Conservation (phyloP, 2,113 vertebrate species). For the Pomatorhinus ruficollis region DNA sequence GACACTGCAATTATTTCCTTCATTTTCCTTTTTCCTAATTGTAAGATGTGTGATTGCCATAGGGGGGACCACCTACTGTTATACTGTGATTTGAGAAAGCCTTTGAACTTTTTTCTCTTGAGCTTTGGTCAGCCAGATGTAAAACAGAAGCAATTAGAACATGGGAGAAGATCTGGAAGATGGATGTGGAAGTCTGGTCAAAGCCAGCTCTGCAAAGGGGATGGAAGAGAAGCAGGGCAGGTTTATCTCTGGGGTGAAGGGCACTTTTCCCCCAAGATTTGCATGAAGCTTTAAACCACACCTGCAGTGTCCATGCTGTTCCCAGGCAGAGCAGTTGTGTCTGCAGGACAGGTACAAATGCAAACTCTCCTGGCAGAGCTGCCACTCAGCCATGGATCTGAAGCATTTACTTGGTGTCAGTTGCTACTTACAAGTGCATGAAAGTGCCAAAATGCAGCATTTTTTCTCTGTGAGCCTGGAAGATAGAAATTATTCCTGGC, state of each 20-base stretch:
- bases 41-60: not conserved
- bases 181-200: not conserved
- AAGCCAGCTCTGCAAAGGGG: not conserved
- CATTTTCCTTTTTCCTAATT: not conserved
- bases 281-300: not conserved
- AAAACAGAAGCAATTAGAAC: not conserved
- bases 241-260: not conserved
- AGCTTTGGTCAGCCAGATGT: constrained; percentile 15
- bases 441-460: not conserved
- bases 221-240: not conserved
- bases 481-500: not conserved
- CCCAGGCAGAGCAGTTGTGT: not conserved
- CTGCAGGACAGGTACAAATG: not conserved
- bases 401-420: not conserved
- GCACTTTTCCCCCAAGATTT: not conserved
- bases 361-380: not conserved
- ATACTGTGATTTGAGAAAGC: not conserved
- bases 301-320: not conserved
- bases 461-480: not conserved
- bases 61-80: not conserved
- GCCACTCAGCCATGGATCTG: not conserved
- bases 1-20: not conserved
- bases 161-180: not conserved
- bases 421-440: not conserved
- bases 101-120: constrained; percentile 15